These are phyloP conservation scores for Rutilus rutilus DNA, from an alignment of 2,113 vertebrate species.

Conservation along the genomic window DNA sequence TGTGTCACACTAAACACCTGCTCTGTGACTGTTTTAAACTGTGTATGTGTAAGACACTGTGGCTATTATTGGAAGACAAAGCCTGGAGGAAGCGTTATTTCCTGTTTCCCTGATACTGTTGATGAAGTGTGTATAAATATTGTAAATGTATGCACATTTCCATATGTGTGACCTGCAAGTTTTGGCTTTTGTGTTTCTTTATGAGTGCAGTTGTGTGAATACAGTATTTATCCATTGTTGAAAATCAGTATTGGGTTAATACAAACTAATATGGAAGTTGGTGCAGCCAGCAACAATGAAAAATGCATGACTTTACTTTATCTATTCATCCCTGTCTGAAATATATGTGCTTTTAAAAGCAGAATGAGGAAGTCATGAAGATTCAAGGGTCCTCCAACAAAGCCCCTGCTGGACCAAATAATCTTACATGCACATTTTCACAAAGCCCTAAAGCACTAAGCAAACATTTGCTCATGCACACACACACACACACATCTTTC, in stretches of 20 bases:
- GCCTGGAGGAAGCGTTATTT: not conserved
- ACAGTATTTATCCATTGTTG: not conserved
- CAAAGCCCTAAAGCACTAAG: constrained; percentile 12
- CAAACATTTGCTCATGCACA: constrained; percentile 13
- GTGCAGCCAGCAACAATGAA: not conserved
- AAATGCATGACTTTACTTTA: not conserved
- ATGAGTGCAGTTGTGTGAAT: not conserved
- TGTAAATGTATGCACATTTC: not conserved
- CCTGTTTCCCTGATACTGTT: constrained; percentile 2
- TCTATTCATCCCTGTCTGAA: not conserved
- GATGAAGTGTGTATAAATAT: not conserved
- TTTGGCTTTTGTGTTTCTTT: not conserved
- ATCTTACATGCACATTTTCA: constrained; percentile 4
- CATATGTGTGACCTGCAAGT: not conserved
- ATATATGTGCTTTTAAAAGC: not conserved
- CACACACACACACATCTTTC: not conserved
- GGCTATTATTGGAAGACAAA: constrained; percentile 18
- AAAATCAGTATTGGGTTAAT: not conserved
- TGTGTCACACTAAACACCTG: not conserved
- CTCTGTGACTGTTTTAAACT: not conserved
- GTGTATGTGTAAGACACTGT: constrained; percentile 6
- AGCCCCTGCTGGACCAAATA: constrained; percentile 28
- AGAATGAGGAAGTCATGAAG: not conserved
- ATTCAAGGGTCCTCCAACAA: constrained; percentile 38
- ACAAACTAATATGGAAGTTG: not conserved